Conservation (phyloP, 2,113 vertebrate species). For the Grus americana region DNA sequence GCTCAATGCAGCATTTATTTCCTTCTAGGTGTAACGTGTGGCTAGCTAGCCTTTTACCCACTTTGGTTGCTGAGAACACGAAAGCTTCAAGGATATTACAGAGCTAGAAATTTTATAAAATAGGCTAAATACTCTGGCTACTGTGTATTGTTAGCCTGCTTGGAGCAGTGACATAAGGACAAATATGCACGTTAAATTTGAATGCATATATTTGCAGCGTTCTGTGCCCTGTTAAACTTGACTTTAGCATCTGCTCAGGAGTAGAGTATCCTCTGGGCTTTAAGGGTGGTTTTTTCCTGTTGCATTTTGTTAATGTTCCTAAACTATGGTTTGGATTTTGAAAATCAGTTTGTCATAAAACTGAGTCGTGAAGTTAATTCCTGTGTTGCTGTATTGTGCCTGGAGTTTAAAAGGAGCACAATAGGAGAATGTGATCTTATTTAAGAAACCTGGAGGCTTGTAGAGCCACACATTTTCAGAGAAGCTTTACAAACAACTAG, state of each 20-base stretch:
- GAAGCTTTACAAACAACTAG: neutral
- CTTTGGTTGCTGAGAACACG: neutral
- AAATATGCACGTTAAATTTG: neutral
- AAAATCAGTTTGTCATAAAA: neutral
- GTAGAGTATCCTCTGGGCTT: neutral
- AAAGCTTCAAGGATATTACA: neutral
- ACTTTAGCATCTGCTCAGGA: neutral
- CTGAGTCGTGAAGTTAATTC: neutral
- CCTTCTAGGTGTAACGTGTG: neutral
- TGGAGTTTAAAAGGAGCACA: neutral
- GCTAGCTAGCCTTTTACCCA: neutral
- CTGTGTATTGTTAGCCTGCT: neutral
- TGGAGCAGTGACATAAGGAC: neutral
- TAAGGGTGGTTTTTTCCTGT: neutral
- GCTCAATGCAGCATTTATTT: neutral
- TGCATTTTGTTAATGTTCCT: neutral
- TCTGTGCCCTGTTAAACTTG: neutral
- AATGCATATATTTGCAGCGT: neutral
- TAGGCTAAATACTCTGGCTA: neutral
- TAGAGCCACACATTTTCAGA: neutral
- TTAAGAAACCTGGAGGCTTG: neutral
- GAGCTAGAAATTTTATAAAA: neutral
- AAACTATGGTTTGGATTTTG: neutral
- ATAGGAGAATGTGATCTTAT: neutral
- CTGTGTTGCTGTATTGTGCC: neutral